A percentile compares a stretch with the other conserved stretches of the same genome.
Conservation (phyloP, 2,797 vertebrate species). For the Uromys caudimaculatus region DNA sequence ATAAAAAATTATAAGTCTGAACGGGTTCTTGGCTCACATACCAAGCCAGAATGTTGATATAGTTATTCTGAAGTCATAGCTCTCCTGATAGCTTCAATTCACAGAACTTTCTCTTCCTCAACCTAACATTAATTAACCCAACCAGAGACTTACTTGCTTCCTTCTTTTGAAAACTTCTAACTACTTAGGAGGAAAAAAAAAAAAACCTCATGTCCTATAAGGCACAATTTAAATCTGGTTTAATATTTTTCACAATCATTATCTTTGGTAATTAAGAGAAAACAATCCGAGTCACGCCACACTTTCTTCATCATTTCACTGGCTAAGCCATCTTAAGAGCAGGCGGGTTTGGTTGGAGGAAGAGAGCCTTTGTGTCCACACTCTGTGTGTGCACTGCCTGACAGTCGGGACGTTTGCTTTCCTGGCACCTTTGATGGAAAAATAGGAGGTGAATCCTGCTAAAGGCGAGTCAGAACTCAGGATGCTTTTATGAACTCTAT, state of each 20-base stretch:
- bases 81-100: background rate
- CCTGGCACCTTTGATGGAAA: background rate
- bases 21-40: background rate
- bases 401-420: background rate
- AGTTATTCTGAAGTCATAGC: background rate
- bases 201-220: background rate
- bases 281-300: conserved; percentile 2
- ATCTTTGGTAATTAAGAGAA: conserved; percentile 11
- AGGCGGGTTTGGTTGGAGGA: background rate
- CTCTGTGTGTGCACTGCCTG: background rate
- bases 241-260: background rate
- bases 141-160: background rate
- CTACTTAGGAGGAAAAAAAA: background rate
- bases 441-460: background rate
- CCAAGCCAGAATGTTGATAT: background rate
- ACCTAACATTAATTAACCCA: conserved; percentile 16
- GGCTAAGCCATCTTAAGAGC: background rate
- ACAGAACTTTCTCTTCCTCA: background rate
- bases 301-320: conserved; percentile 7
- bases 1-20: background rate
- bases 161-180: conserved; percentile 6
- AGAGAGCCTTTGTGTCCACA: background rate
- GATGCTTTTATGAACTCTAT: conserved; percentile 25
- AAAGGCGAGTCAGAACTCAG: background rate
- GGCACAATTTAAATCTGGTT: background rate